Evolutionary conservation across 2,888 invertebrate species (phyloP), one percentile per base, ranked within the genome.

Genomic region (Caenorhabditis virilis): DNA sequence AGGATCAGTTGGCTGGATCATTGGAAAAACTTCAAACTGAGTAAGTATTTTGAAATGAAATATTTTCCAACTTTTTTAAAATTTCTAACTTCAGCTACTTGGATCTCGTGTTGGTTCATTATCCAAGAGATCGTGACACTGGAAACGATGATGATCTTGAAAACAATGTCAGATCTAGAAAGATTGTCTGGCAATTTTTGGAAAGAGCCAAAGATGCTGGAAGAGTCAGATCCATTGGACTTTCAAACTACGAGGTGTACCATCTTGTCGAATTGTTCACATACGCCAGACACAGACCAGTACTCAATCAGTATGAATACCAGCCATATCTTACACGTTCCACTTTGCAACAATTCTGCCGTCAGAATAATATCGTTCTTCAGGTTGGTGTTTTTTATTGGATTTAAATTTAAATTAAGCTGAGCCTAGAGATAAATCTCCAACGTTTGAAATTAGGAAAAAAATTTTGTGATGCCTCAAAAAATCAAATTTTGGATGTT

Each of bases 161-260:
- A 27, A 16, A 33, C 15, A 64, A 64, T 35, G 42, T n/a, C 13
- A 23, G 20, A 0, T 50, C 47, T 16, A 85, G 91, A 22, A 84
- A 86, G 36, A 83, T 85, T 49, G 89, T 90, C 43, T 92, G 91
- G 91, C 82, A 85, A 51, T 87, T 88, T 16, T 83, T 92, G 74
- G 88, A 88, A 9, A 85, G 88, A 55, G 72, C 83, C 0, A 87
- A 89, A 33, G 74, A 75, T 71, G 30, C 55, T 82, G 85, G 90
- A 16, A 80, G 36, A 76, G 64, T 88, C 16, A 85, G 86, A 77
- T 88, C 89, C 2, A 89, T 92, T 71, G 91, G 91, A 0, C 91
- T 92, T 0, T 91, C 91, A 0, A 91, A 92, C 84, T 91, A 89
- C 77, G 89, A 88, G 1, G 84, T 88, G 0, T 84, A 84, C 38